These are phyloP conservation scores for Magallana ariakensis DNA, from an alignment of 1,140 invertebrate species.

Conservation along the genomic window DNA sequence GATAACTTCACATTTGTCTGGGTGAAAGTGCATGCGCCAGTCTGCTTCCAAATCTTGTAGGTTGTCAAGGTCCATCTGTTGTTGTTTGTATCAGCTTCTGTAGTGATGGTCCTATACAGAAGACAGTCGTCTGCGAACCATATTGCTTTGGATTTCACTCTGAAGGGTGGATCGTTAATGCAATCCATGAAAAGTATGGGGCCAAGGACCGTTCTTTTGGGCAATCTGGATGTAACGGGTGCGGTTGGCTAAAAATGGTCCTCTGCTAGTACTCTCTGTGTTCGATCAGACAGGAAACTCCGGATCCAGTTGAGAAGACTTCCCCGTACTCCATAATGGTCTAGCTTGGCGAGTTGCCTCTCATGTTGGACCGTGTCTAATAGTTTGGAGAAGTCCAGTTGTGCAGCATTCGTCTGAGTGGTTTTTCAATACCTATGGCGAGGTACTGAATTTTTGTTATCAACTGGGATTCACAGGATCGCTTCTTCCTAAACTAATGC, in stretches of 20 bases:
- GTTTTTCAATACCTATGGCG: background rate
- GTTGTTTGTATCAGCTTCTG: background rate
- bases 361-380: conserved; percentile 52
- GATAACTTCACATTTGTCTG: conserved; percentile 29
- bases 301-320: conserved; percentile 44
- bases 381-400: conserved; percentile 56
- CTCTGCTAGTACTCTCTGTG: conserved; percentile 51
- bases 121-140: conserved; percentile 43
- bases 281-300: conserved; percentile 45
- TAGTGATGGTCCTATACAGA: background rate
- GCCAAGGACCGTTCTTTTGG: conserved; percentile 52
- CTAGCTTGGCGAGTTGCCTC: conserved; percentile 32
- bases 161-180: conserved; percentile 37
- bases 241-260: conserved; percentile 35
- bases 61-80: background rate
- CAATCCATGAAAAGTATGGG: conserved; percentile 25
- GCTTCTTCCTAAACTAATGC: conserved; percentile 47
- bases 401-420: conserved; percentile 18
- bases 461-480: conserved; percentile 50
- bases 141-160: background rate
- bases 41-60: background rate
- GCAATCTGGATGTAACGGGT: conserved; percentile 38
- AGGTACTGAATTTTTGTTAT: conserved; percentile 42
- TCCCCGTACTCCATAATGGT: conserved; percentile 44
- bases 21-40: conserved; percentile 36